Evolutionary conservation across 1,140 invertebrate genomes (phyloP).

Genomic region (Zophobas atratus): DNA sequence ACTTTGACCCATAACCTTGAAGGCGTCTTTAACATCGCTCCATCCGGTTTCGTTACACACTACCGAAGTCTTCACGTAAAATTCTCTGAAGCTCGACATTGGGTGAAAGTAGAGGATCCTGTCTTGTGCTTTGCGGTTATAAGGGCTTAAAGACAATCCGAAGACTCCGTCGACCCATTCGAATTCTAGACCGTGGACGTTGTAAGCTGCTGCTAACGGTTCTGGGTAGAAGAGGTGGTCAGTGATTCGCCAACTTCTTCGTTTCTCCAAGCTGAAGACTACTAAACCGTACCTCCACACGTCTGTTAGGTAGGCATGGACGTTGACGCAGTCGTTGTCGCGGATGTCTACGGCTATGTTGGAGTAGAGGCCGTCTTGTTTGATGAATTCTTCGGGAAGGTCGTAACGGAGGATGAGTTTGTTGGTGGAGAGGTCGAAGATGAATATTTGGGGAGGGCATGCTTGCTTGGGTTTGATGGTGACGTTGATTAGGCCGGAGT

Average conservation of each 20-base stretch:
- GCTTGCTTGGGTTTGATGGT: constrained; percentile 77
- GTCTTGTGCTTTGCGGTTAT: constrained; percentile 70
- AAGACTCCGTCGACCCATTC: constrained; percentile 89
- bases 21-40: constrained; percentile 72
- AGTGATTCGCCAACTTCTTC: constrained; percentile 80
- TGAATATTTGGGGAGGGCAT: constrained; percentile 82
- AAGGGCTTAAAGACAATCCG: constrained; percentile 79
- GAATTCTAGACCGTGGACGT: constrained; percentile 79
- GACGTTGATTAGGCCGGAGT: constrained; percentile 82
- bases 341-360: constrained; percentile 82
- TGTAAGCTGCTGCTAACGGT: constrained; percentile 79
- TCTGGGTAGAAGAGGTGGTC: constrained; percentile 85
- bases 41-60: constrained; percentile 74
- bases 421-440: constrained; percentile 81
- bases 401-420: constrained; percentile 74
- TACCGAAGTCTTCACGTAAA: constrained; percentile 77
- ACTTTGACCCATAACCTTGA: constrained; percentile 76
- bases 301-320: constrained; percentile 80
- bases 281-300: constrained; percentile 75
- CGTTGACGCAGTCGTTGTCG: constrained; percentile 75
- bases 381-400: constrained; percentile 77
- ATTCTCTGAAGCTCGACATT: constrained; percentile 84
- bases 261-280: constrained; percentile 75
- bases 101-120: constrained; percentile 83
- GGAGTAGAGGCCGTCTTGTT: constrained; percentile 81